Base-by-base conservation (phyloP, 2,797 vertebrate genomes). In the Phaenicophaeus curvirostris region DNA sequence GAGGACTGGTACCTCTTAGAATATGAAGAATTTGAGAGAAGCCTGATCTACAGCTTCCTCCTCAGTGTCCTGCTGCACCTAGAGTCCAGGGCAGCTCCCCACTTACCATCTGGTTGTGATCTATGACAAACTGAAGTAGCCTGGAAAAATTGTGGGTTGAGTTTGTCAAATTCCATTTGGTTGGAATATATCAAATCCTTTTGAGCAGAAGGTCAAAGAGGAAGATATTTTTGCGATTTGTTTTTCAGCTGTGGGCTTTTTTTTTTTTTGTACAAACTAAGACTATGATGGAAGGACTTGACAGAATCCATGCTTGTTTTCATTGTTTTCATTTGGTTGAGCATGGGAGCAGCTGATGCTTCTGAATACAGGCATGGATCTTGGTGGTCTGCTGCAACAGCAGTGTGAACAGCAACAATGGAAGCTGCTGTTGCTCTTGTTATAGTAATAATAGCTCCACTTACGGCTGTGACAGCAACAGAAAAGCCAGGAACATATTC, bases 381-480 rank as follows among this genome's bases (percentile, higher is more conserved):
- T 87, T 78, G 62, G 87, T 94, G 46, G 50, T 69, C 39, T 44
- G 89, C 76, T 93, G 85, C 67, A 96, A 91, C 77, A 71, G 81
- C 81, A 76, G 35, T 24, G 55, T 74, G 61, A 87, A 51, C 80
- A 92, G 63, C 42, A 65, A 18, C 73, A 83, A 8, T 14, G 80
- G 66, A 87, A 94, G 93, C 76, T 93, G 82, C 78, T 85, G 61
- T 50, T 89, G 82, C 50, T 89, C 79, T 85, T 93, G 87, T 68
- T 85, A 37, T 19, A 55, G 73, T n/a, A 30, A 15, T 65, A 87
- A 58, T 15, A 86, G 82, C 39, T 72, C 24, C 3, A 7, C 27
- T 79, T 94, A 89, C 78, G 93, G 89, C 85, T 93, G 73, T 85
- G 89, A 65, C 57, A 87, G 79, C 82, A 91, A 57, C 14, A 89